Conservation (phyloP, 2,113 vertebrate genomes). For the Taxidea taxus region DNA sequence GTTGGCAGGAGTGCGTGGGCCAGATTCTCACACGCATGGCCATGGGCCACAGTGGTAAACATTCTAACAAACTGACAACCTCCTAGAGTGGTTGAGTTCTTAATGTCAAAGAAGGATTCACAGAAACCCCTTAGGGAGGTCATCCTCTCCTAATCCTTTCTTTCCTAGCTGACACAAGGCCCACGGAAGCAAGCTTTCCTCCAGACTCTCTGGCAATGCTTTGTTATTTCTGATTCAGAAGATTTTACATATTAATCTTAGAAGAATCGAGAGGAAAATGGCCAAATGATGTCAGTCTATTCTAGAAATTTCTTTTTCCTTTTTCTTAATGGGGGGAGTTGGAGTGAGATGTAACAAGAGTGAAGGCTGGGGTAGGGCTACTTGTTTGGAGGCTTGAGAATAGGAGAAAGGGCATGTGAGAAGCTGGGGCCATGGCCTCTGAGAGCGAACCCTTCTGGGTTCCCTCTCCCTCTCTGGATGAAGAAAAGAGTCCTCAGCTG, state of each 20-base stretch:
- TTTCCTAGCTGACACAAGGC: not conserved
- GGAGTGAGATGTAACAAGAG: not conserved
- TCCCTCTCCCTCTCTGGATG: not conserved
- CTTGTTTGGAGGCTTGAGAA: not conserved
- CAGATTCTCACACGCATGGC: not conserved
- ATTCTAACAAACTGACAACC: not conserved
- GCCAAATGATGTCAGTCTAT: not conserved
- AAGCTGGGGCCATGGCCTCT: not conserved
- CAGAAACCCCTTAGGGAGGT: not conserved
- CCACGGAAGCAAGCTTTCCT: not conserved
- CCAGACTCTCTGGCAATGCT: not conserved
- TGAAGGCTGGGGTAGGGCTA: not conserved
- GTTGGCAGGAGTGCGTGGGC: not conserved
- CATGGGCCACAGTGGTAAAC: not conserved
- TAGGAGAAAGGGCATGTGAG: not conserved
- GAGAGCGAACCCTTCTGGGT: not conserved
- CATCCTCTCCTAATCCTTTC: not conserved
- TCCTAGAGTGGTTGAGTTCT: too few relatives aligned
- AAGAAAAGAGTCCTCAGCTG: not conserved
- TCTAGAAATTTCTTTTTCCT: not conserved
- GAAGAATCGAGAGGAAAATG: not conserved
- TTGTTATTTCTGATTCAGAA: not conserved
- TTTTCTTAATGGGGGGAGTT: not conserved
- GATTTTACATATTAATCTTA: not conserved
- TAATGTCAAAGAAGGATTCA: not conserved